A percentile compares a stretch with the other conserved stretches of the same genome.
These are phyloP conservation scores for Engystomops pustulosus DNA, from an alignment of 2,113 vertebrate genomes.

Conservation along the genomic window DNA sequence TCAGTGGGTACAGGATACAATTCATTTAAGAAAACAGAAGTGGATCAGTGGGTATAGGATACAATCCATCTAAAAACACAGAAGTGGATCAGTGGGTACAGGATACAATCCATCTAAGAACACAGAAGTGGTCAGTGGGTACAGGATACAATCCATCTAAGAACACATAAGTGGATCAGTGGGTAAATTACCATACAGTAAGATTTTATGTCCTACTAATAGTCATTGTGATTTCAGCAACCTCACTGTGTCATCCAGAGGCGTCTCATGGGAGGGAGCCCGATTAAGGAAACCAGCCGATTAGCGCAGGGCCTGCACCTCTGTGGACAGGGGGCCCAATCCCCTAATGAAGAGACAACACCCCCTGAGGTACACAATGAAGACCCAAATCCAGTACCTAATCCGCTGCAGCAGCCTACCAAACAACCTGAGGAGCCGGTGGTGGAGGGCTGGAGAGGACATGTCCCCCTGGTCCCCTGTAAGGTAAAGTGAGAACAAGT, in stretches of 20 bases:
- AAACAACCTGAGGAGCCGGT: conserved; percentile 64
- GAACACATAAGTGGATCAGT: background rate
- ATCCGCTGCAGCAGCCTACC: conserved; percentile 51
- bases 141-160: background rate
- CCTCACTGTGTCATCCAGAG: conserved; percentile 90
- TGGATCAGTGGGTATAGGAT: background rate
- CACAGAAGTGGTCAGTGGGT: background rate
- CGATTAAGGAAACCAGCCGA: conserved; percentile 64
- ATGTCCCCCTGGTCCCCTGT: conserved; percentile 80
- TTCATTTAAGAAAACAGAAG: background rate
- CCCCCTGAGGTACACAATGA: conserved; percentile 58
- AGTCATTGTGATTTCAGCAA: conserved; percentile 74
- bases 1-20: background rate
- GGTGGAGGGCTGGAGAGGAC: conserved; percentile 73
- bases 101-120: background rate
- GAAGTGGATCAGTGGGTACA: background rate
- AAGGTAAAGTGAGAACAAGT: conserved; percentile 77
- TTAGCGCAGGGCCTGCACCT: background rate
- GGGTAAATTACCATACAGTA: background rate
- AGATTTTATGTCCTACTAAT: background rate
- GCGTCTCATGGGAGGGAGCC: conserved; percentile 86
- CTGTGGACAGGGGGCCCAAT: conserved; percentile 66
- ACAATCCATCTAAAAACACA: too few relatives aligned
- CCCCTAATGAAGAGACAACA: background rate
- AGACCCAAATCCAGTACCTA: background rate